phyloP scores from a whole-genome alignment of 2,113 vertebrate species.

The Ondatra zibethicus region DNA sequence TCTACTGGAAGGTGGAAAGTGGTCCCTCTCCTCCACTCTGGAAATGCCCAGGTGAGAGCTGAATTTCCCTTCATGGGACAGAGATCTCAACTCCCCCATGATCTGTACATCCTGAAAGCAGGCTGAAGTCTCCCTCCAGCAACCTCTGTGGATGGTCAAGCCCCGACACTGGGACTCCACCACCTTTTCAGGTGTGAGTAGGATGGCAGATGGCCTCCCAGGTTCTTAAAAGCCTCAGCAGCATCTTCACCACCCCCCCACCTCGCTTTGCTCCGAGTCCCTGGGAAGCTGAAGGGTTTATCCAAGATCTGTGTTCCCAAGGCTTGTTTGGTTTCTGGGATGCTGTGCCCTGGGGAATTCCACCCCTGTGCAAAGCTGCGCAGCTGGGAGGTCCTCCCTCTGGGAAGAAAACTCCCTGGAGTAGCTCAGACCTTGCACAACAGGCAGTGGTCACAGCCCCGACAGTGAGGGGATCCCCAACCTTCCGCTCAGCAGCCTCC shows the following conservation, averaged over 20 bases:
- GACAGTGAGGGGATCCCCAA: not conserved
- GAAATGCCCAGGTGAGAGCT: not conserved
- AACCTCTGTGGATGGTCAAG: not conserved
- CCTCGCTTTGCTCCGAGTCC: not conserved
- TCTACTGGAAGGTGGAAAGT: not conserved
- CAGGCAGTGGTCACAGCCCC: accelerated
- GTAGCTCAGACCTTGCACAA: too few species aligned
- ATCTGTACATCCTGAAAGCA: accelerated
- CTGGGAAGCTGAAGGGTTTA: not conserved
- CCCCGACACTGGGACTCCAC: not conserved
- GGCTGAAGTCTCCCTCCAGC: not conserved
- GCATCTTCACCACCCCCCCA: too few species aligned
- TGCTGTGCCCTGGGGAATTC: not conserved
- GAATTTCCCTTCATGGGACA: not conserved
- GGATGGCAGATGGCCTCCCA: not conserved
- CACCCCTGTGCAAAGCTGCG: not conserved
- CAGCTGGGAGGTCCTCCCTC: not conserved
- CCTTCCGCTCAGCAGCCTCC: not conserved
- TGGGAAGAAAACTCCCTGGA: not conserved
- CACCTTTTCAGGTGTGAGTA: not conserved
- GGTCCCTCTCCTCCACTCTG: not conserved
- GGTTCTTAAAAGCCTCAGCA: not conserved
- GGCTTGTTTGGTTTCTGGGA: not conserved
- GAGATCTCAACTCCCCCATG: too few species aligned
- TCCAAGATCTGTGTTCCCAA: not conserved